Percentiles rank a stretch among this genome's conserved stretches.
Conservation (phyloP, 2,888 invertebrate genomes). For the Cremastinae sp. region DNA sequence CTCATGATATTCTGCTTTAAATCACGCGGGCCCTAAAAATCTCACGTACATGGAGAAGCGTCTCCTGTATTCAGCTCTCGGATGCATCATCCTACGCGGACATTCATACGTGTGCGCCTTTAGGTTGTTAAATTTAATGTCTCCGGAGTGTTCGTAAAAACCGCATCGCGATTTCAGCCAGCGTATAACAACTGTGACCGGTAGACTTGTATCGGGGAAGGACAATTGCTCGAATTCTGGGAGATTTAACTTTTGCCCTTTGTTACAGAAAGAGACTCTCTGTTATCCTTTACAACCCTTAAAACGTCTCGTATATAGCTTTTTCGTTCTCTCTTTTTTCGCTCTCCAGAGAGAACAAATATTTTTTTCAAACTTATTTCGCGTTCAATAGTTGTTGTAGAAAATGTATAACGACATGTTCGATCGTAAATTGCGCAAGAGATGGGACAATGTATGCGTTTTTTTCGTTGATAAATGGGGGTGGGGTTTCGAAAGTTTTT, state of each 20-base stretch:
- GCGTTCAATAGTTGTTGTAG: too few relatives aligned
- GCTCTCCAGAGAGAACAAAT: too few relatives aligned
- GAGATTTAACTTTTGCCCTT: slow-evolving; percentile 22
- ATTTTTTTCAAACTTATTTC: too few relatives aligned
- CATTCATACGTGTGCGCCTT: slow-evolving; percentile 26
- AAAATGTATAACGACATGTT: too few relatives aligned
- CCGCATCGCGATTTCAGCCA: slow-evolving; percentile 25
- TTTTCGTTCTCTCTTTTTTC: neutral
- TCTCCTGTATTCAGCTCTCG: too few relatives aligned
- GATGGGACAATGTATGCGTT: too few relatives aligned
- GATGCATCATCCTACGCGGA: slow-evolving; percentile 3
- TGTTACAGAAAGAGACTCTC: slow-evolving; percentile 10
- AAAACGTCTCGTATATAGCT: neutral
- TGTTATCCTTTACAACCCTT: neutral
- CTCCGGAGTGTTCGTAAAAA: slow-evolving; percentile 68
- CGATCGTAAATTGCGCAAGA: too few relatives aligned
- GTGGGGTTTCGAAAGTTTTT: too few relatives aligned
- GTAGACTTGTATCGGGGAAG: slow-evolving; percentile 29
- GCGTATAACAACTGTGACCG: slow-evolving; percentile 24
- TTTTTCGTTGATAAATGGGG: neutral
- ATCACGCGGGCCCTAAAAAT: slow-evolving; percentile 1
- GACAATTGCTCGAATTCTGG: slow-evolving; percentile 42
- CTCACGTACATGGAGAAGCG: neutral
- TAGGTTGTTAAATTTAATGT: slow-evolving; percentile 71
- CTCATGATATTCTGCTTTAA: neutral